phyloP scores from a whole-genome alignment of 2,888 invertebrate genomes.

The Amitus sp. region DNA sequence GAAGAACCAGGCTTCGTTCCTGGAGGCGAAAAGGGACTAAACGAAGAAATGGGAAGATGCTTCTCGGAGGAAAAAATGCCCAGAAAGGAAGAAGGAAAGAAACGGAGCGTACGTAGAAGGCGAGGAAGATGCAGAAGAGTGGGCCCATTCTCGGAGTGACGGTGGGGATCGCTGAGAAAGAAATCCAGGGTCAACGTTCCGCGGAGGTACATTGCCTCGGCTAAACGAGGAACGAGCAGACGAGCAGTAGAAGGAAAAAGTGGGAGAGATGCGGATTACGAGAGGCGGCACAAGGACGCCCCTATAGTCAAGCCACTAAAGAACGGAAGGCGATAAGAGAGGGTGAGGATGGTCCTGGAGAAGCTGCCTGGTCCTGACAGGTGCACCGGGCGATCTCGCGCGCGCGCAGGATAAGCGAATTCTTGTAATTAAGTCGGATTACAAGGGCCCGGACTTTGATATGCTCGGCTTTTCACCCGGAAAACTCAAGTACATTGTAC shows the following conservation, averaged over 20 bases:
- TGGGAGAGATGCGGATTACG: conserved; percentile 8
- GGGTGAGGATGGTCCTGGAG: conserved; percentile 49
- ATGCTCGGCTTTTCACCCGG: not conserved
- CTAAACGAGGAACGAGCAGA: conserved; percentile 41
- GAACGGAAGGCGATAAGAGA: conserved; percentile 27
- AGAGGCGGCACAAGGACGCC: conserved; percentile 14
- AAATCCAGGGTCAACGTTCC: conserved; percentile 58
- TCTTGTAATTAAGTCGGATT: conserved; percentile 54
- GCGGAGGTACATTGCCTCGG: conserved; percentile 61
- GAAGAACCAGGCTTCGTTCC: conserved; percentile 51
- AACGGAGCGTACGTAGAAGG: not conserved
- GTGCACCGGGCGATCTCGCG: conserved; percentile 48
- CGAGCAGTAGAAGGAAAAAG: conserved; percentile 39
- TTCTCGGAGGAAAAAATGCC: not conserved
- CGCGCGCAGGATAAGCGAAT: conserved; percentile 48
- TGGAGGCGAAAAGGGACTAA: conserved; percentile 40
- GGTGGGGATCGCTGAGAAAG: conserved; percentile 30
- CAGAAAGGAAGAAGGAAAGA: not conserved
- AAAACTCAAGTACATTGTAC: conserved; percentile 7
- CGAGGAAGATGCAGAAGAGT: conserved; percentile 14
- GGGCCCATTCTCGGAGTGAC: conserved; percentile 21
- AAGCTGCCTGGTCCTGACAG: conserved; percentile 55
- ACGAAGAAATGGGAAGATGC: conserved; percentile 19
- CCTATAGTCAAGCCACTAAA: conserved; percentile 33
- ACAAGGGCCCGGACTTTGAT: conserved; percentile 33